Evolutionary conservation across 2,113 vertebrate species (phyloP), one percentile per base, ranked within the genome.

Genomic region (Pungitius pungitius): DNA sequence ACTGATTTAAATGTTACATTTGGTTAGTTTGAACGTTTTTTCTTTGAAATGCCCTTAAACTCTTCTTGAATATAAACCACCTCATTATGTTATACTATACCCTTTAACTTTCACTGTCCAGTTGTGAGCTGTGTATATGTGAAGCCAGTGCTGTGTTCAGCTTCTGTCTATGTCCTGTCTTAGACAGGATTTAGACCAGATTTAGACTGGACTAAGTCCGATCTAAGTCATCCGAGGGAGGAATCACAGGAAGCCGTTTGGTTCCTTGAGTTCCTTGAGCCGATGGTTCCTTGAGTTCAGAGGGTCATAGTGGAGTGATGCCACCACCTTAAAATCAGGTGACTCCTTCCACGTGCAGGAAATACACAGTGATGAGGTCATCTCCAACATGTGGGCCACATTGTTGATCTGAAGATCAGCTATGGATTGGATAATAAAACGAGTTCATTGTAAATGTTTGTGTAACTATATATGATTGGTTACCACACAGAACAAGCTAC

Each of bases 321-420:
- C 12, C 54, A 69, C 54, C 54, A 69, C 54, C 54, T 69, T 69
- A 26, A 24, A 56, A 30, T 56, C 39, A 30, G 18, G 37, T 42
- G 66, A 45, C 45, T 5, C n/a, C 39, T 40, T 30, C 39, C 7
- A 12, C 54, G 45, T 24, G 10, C 54, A 33, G 26, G 15, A 68
- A 18, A 18, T 13, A 10, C 49, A 40, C 18, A 33, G 6, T 22
- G 43, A 37, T 43, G 13, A 17, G 42, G 3, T 43, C 12, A 51
- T 52, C 15, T 22, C 22, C 7, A 15, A 18, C 9, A 40, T 15
- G 18, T 24, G 20, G 24, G 27, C 15, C 17, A 11, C 10, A 17
- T n/a, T 24, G n/a, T 22, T 37, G 0, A 52, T 20, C n/a, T 40
- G 1, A 40, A 12, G 4, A 30, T 67, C 27, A 6, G 51, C 47